A percentile compares a stretch with the other conserved stretches of the same genome.
Conservation (phyloP, 2,113 vertebrate genomes). For the Pyxicephalus adspersus region DNA sequence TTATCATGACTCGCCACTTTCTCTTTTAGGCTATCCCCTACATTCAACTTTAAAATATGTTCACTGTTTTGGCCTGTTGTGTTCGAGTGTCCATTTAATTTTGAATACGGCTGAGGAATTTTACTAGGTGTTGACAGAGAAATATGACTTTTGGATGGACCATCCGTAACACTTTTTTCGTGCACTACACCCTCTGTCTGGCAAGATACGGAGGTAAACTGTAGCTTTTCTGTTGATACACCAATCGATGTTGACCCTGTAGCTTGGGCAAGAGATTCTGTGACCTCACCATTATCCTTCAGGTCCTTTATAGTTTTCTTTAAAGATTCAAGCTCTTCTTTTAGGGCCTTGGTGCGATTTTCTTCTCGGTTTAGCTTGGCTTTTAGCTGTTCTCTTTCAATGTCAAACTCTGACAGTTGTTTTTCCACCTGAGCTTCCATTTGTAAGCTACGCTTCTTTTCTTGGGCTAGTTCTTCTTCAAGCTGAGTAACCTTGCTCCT, state of each 20-base stretch:
- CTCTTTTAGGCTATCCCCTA: constrained; percentile 65
- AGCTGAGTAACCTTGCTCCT: constrained; percentile 77
- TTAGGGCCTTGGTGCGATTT: constrained; percentile 80
- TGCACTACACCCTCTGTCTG: constrained; percentile 77
- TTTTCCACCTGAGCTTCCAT: constrained; percentile 85
- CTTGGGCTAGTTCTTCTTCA: constrained; percentile 77
- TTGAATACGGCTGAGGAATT: constrained; percentile 68
- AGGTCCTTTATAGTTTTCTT: constrained; percentile 75
- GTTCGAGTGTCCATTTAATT: constrained; percentile 82
- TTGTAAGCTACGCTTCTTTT: constrained; percentile 77
- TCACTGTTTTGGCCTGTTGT: constrained; percentile 50
- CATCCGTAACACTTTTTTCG: constrained; percentile 60
- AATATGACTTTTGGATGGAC: constrained; percentile 22
- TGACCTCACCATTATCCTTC: constrained; percentile 60
- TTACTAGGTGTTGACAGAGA: constrained; percentile 54
- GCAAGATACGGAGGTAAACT: constrained; percentile 69
- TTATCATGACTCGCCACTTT: constrained; percentile 69
- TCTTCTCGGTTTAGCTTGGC: constrained; percentile 85
- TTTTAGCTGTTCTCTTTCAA: constrained; percentile 84
- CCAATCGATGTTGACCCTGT: constrained; percentile 58
- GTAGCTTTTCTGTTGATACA: constrained; percentile 61
- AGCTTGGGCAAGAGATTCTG: constrained; percentile 42
- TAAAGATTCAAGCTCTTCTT: constrained; percentile 82
- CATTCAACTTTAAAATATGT: constrained; percentile 49
- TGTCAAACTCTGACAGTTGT: constrained; percentile 87